Conservation (phyloP, 2,113 vertebrate genomes). For the Cryptomyrus ogoouensis region DNA sequence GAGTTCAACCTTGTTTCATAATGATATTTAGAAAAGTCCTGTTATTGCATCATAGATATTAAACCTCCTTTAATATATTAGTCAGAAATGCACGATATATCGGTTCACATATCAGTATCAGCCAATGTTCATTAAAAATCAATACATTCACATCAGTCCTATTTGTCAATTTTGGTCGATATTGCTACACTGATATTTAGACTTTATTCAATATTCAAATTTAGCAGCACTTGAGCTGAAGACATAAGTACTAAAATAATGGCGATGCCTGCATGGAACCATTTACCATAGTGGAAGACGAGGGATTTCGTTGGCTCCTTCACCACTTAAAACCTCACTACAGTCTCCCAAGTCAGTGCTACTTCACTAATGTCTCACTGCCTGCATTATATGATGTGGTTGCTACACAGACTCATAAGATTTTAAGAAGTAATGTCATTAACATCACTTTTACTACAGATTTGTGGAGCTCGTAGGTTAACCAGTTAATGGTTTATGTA, state of each 20-base stretch:
- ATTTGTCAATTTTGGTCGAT: background rate
- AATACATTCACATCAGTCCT: background rate
- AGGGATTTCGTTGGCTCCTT: background rate
- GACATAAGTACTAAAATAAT: background rate
- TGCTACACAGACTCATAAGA: background rate
- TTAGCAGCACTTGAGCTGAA: background rate
- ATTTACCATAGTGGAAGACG: background rate
- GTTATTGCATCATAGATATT: background rate
- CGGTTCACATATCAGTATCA: background rate
- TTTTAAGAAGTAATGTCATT: background rate
- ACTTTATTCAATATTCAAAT: background rate
- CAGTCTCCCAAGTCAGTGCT: background rate
- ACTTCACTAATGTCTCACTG: background rate
- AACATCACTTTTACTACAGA: background rate
- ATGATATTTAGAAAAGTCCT: background rate
- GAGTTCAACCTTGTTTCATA: background rate
- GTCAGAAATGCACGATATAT: background rate
- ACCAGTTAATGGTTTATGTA: background rate
- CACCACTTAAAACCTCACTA: background rate
- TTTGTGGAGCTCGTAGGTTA: background rate
- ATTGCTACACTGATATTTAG: background rate
- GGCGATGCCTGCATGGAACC: background rate
- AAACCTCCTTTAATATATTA: background rate
- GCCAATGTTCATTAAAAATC: background rate
- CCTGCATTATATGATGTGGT: background rate